Evolutionary conservation across 2,797 vertebrate species (phyloP).

Genomic region (Girardinus metallicus): DNA sequence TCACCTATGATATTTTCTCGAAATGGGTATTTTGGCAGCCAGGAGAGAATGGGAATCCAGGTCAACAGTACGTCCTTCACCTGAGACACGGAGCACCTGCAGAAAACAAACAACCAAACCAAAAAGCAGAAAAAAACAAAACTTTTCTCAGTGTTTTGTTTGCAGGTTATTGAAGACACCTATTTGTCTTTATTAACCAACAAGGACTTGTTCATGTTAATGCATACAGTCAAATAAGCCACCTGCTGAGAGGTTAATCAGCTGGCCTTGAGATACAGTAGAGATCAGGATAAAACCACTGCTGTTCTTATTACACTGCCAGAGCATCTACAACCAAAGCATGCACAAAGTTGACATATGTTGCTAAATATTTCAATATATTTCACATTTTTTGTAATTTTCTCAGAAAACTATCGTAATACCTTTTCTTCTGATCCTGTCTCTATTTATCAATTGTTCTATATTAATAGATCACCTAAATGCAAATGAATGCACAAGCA

Average conservation of each 20-base stretch:
- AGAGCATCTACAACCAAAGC: not conserved
- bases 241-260: slow-evolving; percentile 48
- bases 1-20: slow-evolving; percentile 90
- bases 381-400: not conserved
- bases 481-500: not conserved
- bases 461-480: not conserved
- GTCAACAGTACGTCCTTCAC: slow-evolving; percentile 56
- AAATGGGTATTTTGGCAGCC: slow-evolving; percentile 89
- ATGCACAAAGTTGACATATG: not conserved
- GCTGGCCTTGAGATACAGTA: slow-evolving; percentile 30
- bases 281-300: not conserved
- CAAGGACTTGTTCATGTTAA: not conserved
- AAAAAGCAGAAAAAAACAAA: not conserved
- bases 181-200: not conserved
- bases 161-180: not conserved
- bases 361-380: not conserved
- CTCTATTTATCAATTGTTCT: not conserved
- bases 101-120: not conserved
- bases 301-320: not conserved
- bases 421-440: not conserved
- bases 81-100: slow-evolving; percentile 74
- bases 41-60: slow-evolving; percentile 84
- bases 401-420: not conserved
- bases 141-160: not conserved
- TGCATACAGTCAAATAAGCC: not conserved